Conservation (phyloP, 2,797 vertebrate genomes). For the Emys orbicularis region DNA sequence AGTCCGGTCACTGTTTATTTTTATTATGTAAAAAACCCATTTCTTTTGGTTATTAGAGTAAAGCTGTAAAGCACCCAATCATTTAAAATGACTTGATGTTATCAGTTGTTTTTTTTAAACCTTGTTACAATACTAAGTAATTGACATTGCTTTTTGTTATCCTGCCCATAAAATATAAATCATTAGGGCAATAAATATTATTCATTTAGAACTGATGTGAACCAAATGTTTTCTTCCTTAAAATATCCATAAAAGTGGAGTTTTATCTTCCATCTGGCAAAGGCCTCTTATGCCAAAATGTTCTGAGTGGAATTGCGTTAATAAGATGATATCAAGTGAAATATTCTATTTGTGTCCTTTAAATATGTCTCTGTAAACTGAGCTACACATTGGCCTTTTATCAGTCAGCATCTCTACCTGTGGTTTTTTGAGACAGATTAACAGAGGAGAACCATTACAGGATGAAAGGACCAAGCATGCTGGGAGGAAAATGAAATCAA, state of each 20-base stretch:
- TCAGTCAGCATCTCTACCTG: conserved; percentile 84
- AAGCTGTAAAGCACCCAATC: conserved; percentile 52
- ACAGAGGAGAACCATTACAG: conserved; percentile 78
- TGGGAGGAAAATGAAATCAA: conserved; percentile 86
- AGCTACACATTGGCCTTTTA: conserved; percentile 75
- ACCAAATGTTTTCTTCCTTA: conserved; percentile 80
- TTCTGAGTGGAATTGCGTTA: conserved; percentile 79
- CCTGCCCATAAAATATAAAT: conserved; percentile 78
- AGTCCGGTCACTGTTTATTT: conserved; percentile 70
- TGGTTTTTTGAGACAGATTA: conserved; percentile 80
- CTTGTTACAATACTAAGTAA: conserved; percentile 74
- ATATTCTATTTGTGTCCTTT: conserved; percentile 80
- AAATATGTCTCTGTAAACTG: conserved; percentile 77
- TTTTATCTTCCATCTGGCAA: conserved; percentile 83
- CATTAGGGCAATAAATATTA: conserved; percentile 77
- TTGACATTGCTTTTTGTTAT: conserved; percentile 76
- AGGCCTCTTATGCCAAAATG: conserved; percentile 78
- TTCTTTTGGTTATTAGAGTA: conserved; percentile 51
- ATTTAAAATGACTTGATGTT: conserved; percentile 57
- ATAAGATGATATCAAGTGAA: conserved; percentile 82
- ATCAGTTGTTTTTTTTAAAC: background rate
- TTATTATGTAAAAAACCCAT: conserved; percentile 71
- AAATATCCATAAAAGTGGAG: conserved; percentile 77
- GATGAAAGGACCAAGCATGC: conserved; percentile 81
- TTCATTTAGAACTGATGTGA: conserved; percentile 77